Evolutionary conservation across 2,113 vertebrate species (phyloP), one percentile per base, ranked within the genome.

Genomic region (Galemys pyrenaicus): DNA sequence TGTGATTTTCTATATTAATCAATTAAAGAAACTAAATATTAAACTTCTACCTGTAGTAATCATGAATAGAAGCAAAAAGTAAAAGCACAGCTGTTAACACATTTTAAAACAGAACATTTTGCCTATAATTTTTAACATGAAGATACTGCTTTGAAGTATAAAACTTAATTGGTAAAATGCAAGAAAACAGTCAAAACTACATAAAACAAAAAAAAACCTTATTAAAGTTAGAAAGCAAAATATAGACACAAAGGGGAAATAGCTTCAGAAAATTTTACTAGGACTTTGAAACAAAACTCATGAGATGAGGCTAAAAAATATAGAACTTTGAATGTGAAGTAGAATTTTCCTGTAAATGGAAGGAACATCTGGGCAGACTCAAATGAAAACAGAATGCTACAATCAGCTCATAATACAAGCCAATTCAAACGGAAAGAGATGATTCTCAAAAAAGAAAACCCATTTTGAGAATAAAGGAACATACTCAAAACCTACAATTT

Each of bases 381-480:
- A 67, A 82, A 95, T 49, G 85, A 93, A 95, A 95, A 93, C 58
- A 91, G 82, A 97, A 96, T 92, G 83, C 84, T 58, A 96, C 94
- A 78, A 90, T 96, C 95, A 96, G 90, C 94, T 96, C 95, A 85
- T 94, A 97, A 96, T 90, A 94, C 92, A 95, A 96, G 74, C 78
- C 84, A 89, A 93, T 94, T 95, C 93, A 95, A 92, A 95, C 88
- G 94, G 88, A 91, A 95, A 94, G 90, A 94, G 68, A 91, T 0
- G 28, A 88, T 51, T 96, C 94, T 96, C 91, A 94, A 95, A 97
- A 97, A 96, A 79, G 97, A 96, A 96, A 96, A 95, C 60, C 87
- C 93, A 96, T 96, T 97, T 96, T 92, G 82, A 96, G 96, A 96
- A 97, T 92, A 97, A 95, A 91, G 70, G 75, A 92, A 71, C 54